Evolutionary conservation across 2,113 vertebrate species (phyloP).

Genomic region (Corythaixoides concolor): DNA sequence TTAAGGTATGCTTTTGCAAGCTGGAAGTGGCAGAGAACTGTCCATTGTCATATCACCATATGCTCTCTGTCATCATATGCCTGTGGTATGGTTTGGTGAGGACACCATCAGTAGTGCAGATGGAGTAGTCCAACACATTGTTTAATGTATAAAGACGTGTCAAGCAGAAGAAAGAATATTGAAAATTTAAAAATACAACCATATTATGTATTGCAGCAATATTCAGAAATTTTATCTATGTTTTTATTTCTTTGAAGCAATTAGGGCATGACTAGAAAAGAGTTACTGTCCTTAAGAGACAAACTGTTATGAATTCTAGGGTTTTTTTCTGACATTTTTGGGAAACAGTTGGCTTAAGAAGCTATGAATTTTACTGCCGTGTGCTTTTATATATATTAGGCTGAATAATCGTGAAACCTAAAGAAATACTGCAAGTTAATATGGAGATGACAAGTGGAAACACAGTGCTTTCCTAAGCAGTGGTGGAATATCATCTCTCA

Average conservation of each 20-base stretch:
- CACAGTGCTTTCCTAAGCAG: neutral
- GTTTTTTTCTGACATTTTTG: neutral
- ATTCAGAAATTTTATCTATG: neutral
- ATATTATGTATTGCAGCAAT: neutral
- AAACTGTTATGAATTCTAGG: neutral
- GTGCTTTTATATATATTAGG: neutral
- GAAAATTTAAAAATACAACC: neutral
- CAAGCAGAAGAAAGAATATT: neutral
- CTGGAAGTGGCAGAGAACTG: neutral
- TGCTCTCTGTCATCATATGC: neutral
- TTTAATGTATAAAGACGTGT: neutral
- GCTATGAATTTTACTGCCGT: neutral
- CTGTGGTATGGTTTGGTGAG: neutral
- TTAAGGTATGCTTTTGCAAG: neutral
- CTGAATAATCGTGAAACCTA: neutral
- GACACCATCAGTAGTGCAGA: neutral
- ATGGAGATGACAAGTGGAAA: neutral
- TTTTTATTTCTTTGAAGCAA: neutral
- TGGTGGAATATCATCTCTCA: neutral
- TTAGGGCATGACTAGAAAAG: neutral
- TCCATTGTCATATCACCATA: neutral
- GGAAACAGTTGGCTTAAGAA: neutral
- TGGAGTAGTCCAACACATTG: neutral
- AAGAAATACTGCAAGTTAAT: neutral
- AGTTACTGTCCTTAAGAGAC: neutral